Conservation (phyloP, 2,888 invertebrate genomes). For the Gortyna flavago region DNA sequence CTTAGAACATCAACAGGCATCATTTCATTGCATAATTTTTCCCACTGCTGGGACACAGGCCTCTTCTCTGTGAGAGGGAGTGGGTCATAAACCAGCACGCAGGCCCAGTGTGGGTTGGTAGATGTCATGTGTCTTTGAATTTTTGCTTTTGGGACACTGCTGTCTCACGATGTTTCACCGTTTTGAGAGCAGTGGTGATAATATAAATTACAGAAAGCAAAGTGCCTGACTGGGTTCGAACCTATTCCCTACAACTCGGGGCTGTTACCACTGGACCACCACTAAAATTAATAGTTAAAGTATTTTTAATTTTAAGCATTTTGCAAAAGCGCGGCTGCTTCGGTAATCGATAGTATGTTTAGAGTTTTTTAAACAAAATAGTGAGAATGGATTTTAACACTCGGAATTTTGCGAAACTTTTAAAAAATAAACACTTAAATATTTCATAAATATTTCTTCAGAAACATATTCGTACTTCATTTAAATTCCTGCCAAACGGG, state of each 20-base stretch:
- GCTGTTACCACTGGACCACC: not conserved
- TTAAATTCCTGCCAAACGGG: constrained; percentile 22
- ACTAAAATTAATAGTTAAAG: not conserved
- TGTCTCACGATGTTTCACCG: not conserved
- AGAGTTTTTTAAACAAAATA: not conserved
- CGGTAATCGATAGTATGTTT: not conserved
- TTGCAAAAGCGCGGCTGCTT: not conserved
- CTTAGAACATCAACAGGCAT: not conserved
- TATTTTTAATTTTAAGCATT: not conserved
- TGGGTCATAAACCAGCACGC: not conserved
- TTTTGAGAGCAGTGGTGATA: not conserved
- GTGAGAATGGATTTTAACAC: too few species aligned
- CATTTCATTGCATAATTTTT: not conserved
- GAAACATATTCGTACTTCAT: constrained; percentile 6
- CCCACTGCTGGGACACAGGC: too few species aligned
- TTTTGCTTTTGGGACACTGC: too few species aligned
- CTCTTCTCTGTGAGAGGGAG: not conserved
- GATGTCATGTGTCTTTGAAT: not conserved
- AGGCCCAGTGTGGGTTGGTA: not conserved
- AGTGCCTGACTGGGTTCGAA: too few species aligned
- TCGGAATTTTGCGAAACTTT: not conserved
- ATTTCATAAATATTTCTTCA: not conserved
- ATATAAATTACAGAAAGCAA: too few species aligned
- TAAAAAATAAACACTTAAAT: not conserved
- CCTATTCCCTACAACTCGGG: too few species aligned